A percentile compares a stretch with the other conserved stretches of the same genome.
These are phyloP conservation scores for Spheniscus mendiculus DNA, from an alignment of 2,113 vertebrate species.

Conservation along the genomic window DNA sequence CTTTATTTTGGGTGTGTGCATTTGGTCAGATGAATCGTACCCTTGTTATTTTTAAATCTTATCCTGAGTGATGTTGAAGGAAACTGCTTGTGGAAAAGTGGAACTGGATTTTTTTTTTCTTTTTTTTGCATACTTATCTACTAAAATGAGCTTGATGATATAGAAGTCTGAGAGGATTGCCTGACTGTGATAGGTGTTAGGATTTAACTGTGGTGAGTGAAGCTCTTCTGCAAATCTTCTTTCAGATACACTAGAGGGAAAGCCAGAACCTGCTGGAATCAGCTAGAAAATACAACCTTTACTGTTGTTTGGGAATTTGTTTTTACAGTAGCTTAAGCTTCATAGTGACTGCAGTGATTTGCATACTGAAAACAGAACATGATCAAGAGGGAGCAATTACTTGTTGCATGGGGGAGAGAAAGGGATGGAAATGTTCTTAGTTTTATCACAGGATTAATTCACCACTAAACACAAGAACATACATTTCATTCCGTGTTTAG, in stretches of 20 bases:
- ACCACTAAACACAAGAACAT: not conserved
- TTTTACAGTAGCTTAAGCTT: not conserved
- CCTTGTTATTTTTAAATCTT: not conserved
- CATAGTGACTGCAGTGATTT: not conserved
- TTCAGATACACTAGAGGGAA: not conserved
- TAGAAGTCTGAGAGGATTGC: not conserved
- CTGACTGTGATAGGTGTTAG: not conserved
- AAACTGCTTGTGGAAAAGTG: not conserved
- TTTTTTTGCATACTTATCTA: not conserved
- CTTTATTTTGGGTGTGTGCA: not conserved
- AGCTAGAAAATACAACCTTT: not conserved
- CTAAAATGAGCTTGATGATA: not conserved
- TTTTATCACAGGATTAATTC: not conserved
- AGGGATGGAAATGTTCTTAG: not conserved
- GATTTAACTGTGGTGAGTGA: not conserved
- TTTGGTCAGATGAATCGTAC: not conserved
- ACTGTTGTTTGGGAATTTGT: not conserved
- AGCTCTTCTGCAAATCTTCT: not conserved
- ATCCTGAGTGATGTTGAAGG: not conserved
- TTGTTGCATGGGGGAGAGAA: not conserved
- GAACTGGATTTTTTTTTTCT: not conserved
- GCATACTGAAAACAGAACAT: not conserved
- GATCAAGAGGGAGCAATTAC: not conserved
- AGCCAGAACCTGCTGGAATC: not conserved
- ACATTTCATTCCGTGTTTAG: not conserved